Conservation (phyloP, 2,888 invertebrate species). For the Elmis aenea region DNA sequence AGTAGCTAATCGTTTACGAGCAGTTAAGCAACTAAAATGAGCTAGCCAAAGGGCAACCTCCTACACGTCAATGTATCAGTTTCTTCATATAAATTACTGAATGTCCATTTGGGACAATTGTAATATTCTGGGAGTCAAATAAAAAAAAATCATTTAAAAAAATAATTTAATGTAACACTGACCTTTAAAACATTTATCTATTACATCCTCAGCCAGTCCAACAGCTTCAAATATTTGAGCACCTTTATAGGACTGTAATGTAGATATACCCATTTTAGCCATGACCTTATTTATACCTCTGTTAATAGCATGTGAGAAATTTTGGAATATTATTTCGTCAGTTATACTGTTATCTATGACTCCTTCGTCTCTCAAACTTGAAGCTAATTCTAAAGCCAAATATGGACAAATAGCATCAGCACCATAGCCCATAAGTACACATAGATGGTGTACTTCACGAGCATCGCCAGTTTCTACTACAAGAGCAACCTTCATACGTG, state of each 20-base stretch:
- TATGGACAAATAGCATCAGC: conserved; percentile 98
- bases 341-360: conserved; percentile 71
- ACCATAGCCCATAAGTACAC: conserved; percentile 90
- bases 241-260: conserved; percentile 96
- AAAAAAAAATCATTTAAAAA: too few species aligned
- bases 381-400: conserved; percentile 89
- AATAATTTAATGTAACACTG: conserved; percentile 1
- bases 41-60: too few species aligned
- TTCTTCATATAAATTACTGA: too few species aligned
- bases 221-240: conserved; percentile 99
- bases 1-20: too few species aligned
- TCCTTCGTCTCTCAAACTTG: conserved; percentile 78
- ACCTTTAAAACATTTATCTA: conserved; percentile 86
- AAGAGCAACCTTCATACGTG: conserved; percentile 93
- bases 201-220: conserved; percentile 85
- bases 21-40: too few species aligned
- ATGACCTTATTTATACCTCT: conserved; percentile 69
- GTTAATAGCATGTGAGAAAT: conserved; percentile 76
- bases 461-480: conserved; percentile 96
- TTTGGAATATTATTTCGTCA: conserved; percentile 76
- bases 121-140: too few species aligned
- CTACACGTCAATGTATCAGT: too few species aligned
- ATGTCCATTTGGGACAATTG: too few species aligned
- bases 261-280: conserved; percentile 99
- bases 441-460: conserved; percentile 93